Percentiles rank a stretch among this genome's conserved stretches.
phyloP scores from a whole-genome alignment of 2,797 vertebrate genomes.

The Squalus acanthias region DNA sequence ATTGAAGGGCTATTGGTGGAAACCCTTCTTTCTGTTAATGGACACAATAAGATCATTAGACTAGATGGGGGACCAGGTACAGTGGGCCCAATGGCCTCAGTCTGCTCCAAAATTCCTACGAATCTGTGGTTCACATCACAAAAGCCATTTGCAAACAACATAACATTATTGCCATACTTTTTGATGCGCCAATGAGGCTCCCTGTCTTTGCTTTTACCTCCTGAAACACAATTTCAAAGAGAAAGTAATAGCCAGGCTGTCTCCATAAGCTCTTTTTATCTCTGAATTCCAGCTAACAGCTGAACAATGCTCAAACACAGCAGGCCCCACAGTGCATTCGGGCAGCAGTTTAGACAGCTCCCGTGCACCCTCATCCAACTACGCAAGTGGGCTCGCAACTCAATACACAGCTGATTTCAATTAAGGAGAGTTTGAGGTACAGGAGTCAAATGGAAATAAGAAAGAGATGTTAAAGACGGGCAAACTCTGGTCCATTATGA shows the following conservation, averaged over 20 bases:
- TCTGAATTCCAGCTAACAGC: neutral
- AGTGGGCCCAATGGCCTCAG: neutral
- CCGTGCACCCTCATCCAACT: neutral
- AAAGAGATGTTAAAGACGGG: neutral
- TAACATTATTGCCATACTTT: neutral
- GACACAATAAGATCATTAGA: neutral
- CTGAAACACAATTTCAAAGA: neutral
- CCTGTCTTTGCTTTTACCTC: neutral
- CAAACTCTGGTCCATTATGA: conserved; percentile 25
- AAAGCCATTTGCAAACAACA: neutral
- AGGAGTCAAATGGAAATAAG: conserved; percentile 16
- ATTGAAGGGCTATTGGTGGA: neutral
- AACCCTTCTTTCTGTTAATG: neutral
- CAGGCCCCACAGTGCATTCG: neutral
- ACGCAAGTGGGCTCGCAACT: neutral
- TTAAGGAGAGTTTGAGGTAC: neutral
- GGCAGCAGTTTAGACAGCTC: neutral
- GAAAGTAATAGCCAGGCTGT: neutral
- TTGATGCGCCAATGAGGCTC: neutral
- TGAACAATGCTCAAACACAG: neutral
- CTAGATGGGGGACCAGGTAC: neutral
- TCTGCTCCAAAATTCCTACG: neutral
- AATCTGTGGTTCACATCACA: neutral
- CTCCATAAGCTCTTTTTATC: too few relatives aligned
- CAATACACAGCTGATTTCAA: conserved; percentile 1